A percentile compares a stretch with the other conserved stretches of the same genome.
Evolutionary conservation across 1,140 invertebrate species (phyloP).

Genomic region (Semibalanus balanoides): DNA sequence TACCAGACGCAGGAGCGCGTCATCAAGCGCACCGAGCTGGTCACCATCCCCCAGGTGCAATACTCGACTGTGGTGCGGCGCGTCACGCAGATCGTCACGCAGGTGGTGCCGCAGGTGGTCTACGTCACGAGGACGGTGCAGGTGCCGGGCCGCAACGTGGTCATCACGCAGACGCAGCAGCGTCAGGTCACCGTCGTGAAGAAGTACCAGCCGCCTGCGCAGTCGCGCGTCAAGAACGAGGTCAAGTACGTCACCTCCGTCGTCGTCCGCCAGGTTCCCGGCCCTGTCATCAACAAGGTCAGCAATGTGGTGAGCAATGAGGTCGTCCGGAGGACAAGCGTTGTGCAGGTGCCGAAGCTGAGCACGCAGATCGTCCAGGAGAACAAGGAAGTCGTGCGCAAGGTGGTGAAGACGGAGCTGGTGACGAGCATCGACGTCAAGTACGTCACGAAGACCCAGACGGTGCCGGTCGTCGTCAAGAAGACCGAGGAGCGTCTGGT

Average conservation of each 20-base stretch:
- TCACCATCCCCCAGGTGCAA: not conserved
- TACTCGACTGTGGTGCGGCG: not conserved
- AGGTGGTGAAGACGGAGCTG: not conserved
- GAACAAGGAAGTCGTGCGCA: not conserved
- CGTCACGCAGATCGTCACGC: not conserved
- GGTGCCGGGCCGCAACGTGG: not conserved
- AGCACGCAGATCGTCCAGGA: not conserved
- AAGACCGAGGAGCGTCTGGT: too few species aligned
- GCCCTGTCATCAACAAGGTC: not conserved
- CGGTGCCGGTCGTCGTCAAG: too few species aligned
- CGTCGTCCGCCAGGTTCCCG: not conserved
- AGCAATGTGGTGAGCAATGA: not conserved
- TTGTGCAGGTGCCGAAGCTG: not conserved
- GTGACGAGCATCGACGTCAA: not conserved
- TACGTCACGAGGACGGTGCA: not conserved
- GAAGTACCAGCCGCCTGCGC: not conserved
- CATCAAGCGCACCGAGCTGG: not conserved
- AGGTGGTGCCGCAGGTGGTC: not conserved
- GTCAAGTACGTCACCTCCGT: not conserved
- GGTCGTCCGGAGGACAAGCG: not conserved
- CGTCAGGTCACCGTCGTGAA: not conserved
- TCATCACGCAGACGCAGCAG: not conserved
- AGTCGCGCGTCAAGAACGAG: not conserved
- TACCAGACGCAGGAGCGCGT: not conserved
- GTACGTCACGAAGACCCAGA: not conserved